phyloP scores from a whole-genome alignment of 2,113 vertebrate species.

The Strix uralensis region DNA sequence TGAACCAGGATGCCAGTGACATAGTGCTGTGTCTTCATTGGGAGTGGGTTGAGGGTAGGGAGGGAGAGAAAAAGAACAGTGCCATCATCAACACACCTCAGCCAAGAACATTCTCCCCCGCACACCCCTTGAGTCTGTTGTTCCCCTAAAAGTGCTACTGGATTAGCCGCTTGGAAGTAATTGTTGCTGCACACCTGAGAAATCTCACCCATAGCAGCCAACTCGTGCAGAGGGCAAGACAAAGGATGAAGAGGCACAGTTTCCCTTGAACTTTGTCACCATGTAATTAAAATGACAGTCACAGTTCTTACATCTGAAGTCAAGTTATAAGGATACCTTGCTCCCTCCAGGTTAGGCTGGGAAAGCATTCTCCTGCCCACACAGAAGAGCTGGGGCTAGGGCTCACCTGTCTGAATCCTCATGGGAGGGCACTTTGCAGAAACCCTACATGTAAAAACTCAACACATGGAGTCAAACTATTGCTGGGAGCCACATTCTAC shows the following conservation, averaged over 20 bases:
- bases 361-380: background rate
- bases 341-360: background rate
- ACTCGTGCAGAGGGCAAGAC: background rate
- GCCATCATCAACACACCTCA: background rate
- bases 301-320: background rate
- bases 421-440: background rate
- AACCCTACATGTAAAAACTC: background rate
- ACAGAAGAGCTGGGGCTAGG: background rate
- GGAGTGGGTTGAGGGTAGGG: background rate
- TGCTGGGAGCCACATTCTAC: background rate
- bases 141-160: background rate
- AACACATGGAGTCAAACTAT: background rate
- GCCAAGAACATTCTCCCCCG: background rate
- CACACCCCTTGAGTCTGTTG: background rate
- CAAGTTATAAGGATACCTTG: background rate
- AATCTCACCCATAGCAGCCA: background rate
- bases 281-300: background rate
- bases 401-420: background rate
- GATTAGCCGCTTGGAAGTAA: background rate
- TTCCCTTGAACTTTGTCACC: background rate
- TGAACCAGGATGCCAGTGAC: slow-evolving; percentile 88
- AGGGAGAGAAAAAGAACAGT: background rate
- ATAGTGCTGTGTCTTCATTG: slow-evolving; percentile 26
- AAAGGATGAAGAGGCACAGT: background rate
- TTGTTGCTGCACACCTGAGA: background rate